Base-by-base conservation (phyloP, 2,888 invertebrate genomes). In the Asteroscopus sphinx region DNA sequence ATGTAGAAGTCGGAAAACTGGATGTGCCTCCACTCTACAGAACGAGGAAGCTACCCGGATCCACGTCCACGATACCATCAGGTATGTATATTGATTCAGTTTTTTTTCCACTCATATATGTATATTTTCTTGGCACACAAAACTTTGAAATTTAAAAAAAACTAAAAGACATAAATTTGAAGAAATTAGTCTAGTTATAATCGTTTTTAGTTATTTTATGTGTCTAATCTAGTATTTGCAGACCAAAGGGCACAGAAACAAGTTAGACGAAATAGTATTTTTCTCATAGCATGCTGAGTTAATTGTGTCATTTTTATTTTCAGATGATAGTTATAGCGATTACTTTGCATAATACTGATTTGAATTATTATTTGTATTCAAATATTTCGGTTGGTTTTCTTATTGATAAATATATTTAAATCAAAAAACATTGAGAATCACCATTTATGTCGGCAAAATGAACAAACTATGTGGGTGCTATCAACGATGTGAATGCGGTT, bases 1-100 rank as follows among this genome's bases (percentile, higher is more conserved):
- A 96, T 73, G 93, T 96, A 8, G 96, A 96, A 81, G 80, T 95
- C 8, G 86, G 89, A 16, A 90, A 88, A 45, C 76, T 88, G 41
- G 92, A 93, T 28, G 62, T 80, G 4, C 61, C 81, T 1, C 67
- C 80, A 2, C 64, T 81, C 3, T 78, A 81, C 66, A 88, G 85
- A 45, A 68, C 80, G 1, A 76, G 83, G 25, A 89, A 86, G 35
- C 58, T 84, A 8, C 83, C 89, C 0, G 81, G 81, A 9, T 76
- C 85, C 2, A 62, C 82, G 57, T 79, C 88, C 5, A 76, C 82
- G 2, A 80, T 75, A 33, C 44, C 66, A n/a, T 71, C 87, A 57
- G 87, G 92, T 92, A 71, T 69, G 80, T 65, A 30, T 8, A n/a
- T 6, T 7, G 7, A 2, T 12, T 13, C 8, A 1, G 3, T 16